Base-by-base conservation (phyloP, 2,113 vertebrate species). In the Penelope pileata region DNA sequence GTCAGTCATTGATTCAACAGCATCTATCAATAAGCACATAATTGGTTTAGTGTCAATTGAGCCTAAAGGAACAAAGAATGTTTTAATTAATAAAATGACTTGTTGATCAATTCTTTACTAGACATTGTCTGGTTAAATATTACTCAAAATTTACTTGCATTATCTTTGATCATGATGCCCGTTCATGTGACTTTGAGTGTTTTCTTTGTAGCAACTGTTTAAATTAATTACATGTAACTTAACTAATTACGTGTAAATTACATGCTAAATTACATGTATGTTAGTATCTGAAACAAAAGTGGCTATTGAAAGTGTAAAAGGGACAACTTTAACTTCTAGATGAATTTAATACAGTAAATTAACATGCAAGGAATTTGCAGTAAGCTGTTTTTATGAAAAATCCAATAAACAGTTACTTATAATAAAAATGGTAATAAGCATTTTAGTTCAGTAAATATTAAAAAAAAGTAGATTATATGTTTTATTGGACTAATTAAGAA, bases 381-480 rank as follows among this genome's bases (percentile, higher is more conserved):
- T 56, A 80, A 93, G 90, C 47, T 42, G 9, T 12, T 77, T 93
- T 91, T 96, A 96, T 95, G 94, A 94, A 94, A 90, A 88, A 95
- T 86, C 90, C 90, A 94, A 93, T 93, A 95, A 94, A 90, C 47
- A 12, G 36, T 64, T 79, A 43, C 72, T 91, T 66, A 75, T 42
- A 91, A 95, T 94, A 95, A 96, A 97, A 94, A 96, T 90, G 72
- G 43, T 64, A 96, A 95, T 96, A 91, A 94, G 40, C 12, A 68
- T 51, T 66, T 19, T 75, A 72, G 26, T 78, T 94, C 93, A 95
- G 85, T 90, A 93, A 97, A 95, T 94, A 95, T 95, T 86, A 92
- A 23, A 88, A 90, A 92, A 92, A 93, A 76, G 45, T 36, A 94
- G 82, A 74, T 85, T 58, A 67, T 50, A 60, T 59, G 4, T 48